A percentile compares a stretch with the other conserved stretches of the same genome.
Conservation (phyloP, 2,113 vertebrate genomes). For the Oncorhynchus nerka region DNA sequence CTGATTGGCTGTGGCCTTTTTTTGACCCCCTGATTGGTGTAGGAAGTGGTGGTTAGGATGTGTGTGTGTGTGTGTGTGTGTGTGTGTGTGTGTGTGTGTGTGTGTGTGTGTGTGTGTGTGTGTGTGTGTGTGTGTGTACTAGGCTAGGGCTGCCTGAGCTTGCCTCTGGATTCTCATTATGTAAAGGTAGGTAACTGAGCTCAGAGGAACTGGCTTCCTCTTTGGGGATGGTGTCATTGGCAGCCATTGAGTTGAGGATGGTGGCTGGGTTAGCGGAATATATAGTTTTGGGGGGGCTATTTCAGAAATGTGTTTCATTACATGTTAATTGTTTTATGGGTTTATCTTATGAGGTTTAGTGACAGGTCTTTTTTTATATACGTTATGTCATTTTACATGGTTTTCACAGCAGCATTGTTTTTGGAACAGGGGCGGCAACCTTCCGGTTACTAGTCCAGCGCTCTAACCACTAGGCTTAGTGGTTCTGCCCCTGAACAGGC, state of each 20-base stretch:
- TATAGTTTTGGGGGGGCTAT: neutral
- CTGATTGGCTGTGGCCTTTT: slow-evolving; percentile 23
- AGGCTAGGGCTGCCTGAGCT: neutral
- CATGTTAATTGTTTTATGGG: neutral
- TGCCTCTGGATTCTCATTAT: slow-evolving; percentile 59
- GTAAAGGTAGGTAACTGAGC: slow-evolving; percentile 58
- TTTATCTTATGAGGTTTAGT: neutral
- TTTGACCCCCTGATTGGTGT: slow-evolving; percentile 33
- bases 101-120: neutral
- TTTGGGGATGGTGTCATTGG: slow-evolving; percentile 49
- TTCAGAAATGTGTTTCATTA: neutral
- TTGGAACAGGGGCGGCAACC: too few species aligned
- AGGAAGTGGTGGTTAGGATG: slow-evolving; percentile 12
- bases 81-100: neutral
- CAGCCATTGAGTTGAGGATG: slow-evolving; percentile 33
- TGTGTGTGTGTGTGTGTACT: neutral
- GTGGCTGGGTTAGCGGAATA: slow-evolving; percentile 25
- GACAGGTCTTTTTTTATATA: neutral
- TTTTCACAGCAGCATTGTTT: neutral
- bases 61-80: neutral
- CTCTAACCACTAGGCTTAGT: too few species aligned
- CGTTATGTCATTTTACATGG: neutral
- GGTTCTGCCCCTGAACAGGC: too few species aligned
- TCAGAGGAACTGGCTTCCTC: slow-evolving; percentile 40
- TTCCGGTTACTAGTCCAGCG: too few species aligned